These are phyloP conservation scores for Pteropus rufus DNA, from an alignment of 2,797 vertebrate species.

Conservation along the genomic window DNA sequence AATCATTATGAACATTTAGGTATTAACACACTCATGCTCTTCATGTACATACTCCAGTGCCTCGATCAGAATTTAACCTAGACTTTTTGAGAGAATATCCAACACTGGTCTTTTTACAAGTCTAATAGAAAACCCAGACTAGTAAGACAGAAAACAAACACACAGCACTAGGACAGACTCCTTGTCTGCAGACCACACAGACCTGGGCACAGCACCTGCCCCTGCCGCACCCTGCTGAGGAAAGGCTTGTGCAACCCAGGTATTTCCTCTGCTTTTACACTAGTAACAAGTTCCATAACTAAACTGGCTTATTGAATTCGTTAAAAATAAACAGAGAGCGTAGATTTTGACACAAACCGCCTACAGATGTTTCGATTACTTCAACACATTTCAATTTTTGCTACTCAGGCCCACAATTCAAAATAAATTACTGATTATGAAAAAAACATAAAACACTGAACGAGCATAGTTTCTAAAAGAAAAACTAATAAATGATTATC, in stretches of 20 bases:
- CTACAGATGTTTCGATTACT: not conserved
- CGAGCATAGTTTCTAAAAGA: not conserved
- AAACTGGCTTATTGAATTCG: not conserved
- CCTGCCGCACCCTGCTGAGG: not conserved
- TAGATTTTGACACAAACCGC: not conserved
- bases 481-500: not conserved
- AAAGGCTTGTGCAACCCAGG: not conserved
- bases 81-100: not conserved
- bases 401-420: not conserved
- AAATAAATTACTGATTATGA: not conserved
- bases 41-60: not conserved
- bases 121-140: not conserved
- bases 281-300: not conserved
- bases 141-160: not conserved
- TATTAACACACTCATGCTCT: not conserved
- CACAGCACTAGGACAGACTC: not conserved
- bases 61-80: not conserved
- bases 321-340: not conserved
- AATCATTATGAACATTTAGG: not conserved
- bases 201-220: not conserved
- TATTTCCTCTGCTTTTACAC: not conserved
- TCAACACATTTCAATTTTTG: not conserved
- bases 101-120: not conserved
- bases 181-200: not conserved
- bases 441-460: not conserved